Base-by-base conservation (phyloP, 2,113 vertebrate species). In the Urocynchramus pylzowi region DNA sequence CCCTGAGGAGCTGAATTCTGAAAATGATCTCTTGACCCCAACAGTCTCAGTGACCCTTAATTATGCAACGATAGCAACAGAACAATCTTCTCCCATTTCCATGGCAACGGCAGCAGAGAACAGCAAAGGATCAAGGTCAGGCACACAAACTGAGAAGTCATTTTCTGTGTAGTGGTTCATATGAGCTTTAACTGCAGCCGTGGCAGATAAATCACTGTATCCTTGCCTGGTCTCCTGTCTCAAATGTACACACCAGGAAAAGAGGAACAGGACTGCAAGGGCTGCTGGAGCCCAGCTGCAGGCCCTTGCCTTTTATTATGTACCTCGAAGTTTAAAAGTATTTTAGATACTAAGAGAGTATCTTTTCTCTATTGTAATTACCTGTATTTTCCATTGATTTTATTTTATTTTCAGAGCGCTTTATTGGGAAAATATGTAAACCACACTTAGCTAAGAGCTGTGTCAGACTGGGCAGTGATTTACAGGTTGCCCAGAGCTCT, bases 391-490 rank as follows among this genome's bases (percentile, higher is more conserved):
- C 64, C 60, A 47, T 68, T 84, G 71, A 54, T 83, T 94, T 70
- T 23, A 59, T 90, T 94, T 86, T 61, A 71, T 88, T 97, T 90
- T 70, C 71, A 13, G 64, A 73, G 35, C 10, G 10, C 28, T n/a
- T 39, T 75, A 82, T 61, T 6, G 6, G 79, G 53, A 71, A 95
- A 61, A 96, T 17, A 61, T 26, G 61, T 85, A 92, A 95, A 84
- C 82, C 60, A 15, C 45, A 26, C 13, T 56, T 73, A 75, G 76
- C 69, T 54, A 19, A 75, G 93, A 70, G 83, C 82, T 65, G 41
- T 64, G 76, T 86, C 84, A 90, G 85, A 13, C 64, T 76, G 70
- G n/a, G 52, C 27, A 75, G 73, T 89, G 95, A 97, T 94, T 92
- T 93, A 90, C 90, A 70, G 30, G 78, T 24, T 82, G 56, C 69